Percentiles rank a stretch among this genome's conserved stretches.
These are phyloP conservation scores for Poeciliopsis turneri DNA, from an alignment of 2,797 vertebrate species.

Conservation along the genomic window DNA sequence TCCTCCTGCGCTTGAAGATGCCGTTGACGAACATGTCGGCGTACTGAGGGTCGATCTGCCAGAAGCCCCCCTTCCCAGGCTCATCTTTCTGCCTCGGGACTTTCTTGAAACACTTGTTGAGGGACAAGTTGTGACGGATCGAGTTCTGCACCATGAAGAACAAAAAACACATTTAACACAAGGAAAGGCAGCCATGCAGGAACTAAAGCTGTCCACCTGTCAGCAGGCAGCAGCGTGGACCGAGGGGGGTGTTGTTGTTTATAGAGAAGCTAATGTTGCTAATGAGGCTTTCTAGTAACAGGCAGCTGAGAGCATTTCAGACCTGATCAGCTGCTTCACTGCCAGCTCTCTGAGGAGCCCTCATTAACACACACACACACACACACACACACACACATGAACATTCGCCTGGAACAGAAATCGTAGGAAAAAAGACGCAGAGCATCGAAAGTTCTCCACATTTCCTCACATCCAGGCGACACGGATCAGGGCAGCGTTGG, in stretches of 20 bases:
- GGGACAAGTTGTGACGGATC: conserved; percentile 88
- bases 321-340: conserved; percentile 82
- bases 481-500: background rate
- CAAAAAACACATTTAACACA: conserved; percentile 19
- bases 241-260: conserved; percentile 70
- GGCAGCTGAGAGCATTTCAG: conserved; percentile 78
- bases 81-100: conserved; percentile 88
- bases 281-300: conserved; percentile 82
- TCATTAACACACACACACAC: conserved; percentile 73
- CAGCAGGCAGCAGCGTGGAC: conserved; percentile 33
- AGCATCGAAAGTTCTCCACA: no score
- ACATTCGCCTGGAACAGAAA: no score
- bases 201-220: conserved; percentile 20
- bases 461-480: no score
- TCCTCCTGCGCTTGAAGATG: conserved; percentile 85
- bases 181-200: conserved; percentile 42
- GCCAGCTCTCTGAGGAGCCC: conserved; percentile 80
- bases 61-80: conserved; percentile 88
- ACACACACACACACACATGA: background rate
- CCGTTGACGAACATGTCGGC: conserved; percentile 89
- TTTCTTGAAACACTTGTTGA: conserved; percentile 91
- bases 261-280: conserved; percentile 79
- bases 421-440: no score
- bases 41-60: conserved; percentile 87
- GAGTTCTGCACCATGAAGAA: conserved; percentile 79